Evolutionary conservation across 2,888 invertebrate species (phyloP), one percentile per base, ranked within the genome.

Genomic region (Dasypolia templi): DNA sequence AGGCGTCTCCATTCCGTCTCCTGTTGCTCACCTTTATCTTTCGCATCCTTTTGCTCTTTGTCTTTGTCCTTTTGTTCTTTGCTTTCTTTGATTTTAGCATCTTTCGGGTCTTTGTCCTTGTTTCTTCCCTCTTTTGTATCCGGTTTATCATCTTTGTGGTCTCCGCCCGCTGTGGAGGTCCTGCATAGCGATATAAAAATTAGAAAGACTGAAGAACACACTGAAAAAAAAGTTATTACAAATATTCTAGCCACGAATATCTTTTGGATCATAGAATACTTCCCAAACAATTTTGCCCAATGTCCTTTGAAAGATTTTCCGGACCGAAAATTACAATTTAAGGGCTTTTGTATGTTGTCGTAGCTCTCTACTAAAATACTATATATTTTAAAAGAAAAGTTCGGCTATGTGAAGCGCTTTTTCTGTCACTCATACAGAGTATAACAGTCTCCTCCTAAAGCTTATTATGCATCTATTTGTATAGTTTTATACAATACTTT

Each of bases 1-100:
- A 39, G 39, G 39, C 39, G 39, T 39, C 39, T 39, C 39, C 39
- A 9, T 39, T n/a, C n/a, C n/a, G n/a, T n/a, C n/a, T n/a, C 9
- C 22, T 22, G 32, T 19, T 19, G 17, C 32, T 42, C 0, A 68
- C 63, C 44, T 53, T 61, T 56, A 6, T 46, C 55, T 46, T 68
- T 67, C 9, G n/a, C 19, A 6, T 76, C 75, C n/a, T 75, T 73
- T 1, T 17, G 14, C n/a, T 68, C 53, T 55, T 55, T 59, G 0
- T 73, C 86, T 90, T 7, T 75, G 59, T 59, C 85, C 75, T 87
- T 86, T 3, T 1, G 55, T 29, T 19, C 55, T 29, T 19, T 9
- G 29, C 4, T 32, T 11, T 19, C 19, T 22, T 14, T 56, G 9
- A 2, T 9, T 26, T 61, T 61, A 17, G 2, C 17, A 2, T 11